Base-by-base conservation (phyloP, 2,797 vertebrate species). In the Micropoecilia bifurca region DNA sequence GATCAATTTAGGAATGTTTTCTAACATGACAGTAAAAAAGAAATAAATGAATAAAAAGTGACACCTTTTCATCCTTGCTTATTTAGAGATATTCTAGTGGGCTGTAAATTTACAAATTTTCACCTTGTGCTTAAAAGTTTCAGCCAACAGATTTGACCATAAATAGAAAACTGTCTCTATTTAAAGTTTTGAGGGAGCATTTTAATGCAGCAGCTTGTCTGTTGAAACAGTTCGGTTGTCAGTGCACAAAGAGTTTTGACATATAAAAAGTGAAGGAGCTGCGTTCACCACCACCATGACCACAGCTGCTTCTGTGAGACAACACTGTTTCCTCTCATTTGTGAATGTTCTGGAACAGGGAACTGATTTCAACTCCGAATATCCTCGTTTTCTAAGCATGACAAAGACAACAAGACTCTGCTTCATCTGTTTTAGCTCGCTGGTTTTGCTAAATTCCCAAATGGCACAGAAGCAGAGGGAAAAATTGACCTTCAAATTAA, bases 401-500 rank as follows among this genome's bases (percentile, higher is more conserved):
- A 22, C 36, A 12, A 76, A 50, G 33, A 47, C 30, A 69, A 33
- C 4, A 68, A 48, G n/a, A n/a, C 68, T 36, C 36, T 47, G 46
- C 1, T 57, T 43, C 66, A 75, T 76, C 25, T 69, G 25, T 89
- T 89, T 79, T 73, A 99, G 98, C 88, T 99, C 18, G 88, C 74
- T 73, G 97, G 96, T 47, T 55, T 96, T 0, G 98, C 97, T 10
- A 80, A 22, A 0, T 96, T 92, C 85, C 77, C 0, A 1, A 36
- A 89, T 80, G 91, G 95, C 87, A 16, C 0, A 0, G 0, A 50
- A 55, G 88, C 96, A n/a, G 97, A 99, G 89, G 90, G 85, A 0
- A 91, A 96, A 1, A 93, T 98, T 78, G 91, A 95, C 2, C 89
- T 99, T 20, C 85, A 81, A 61, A 92, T 99, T 88, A 96, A 93